phyloP scores from a whole-genome alignment of 2,888 invertebrate genomes.

The Trissonchulus sp. region DNA sequence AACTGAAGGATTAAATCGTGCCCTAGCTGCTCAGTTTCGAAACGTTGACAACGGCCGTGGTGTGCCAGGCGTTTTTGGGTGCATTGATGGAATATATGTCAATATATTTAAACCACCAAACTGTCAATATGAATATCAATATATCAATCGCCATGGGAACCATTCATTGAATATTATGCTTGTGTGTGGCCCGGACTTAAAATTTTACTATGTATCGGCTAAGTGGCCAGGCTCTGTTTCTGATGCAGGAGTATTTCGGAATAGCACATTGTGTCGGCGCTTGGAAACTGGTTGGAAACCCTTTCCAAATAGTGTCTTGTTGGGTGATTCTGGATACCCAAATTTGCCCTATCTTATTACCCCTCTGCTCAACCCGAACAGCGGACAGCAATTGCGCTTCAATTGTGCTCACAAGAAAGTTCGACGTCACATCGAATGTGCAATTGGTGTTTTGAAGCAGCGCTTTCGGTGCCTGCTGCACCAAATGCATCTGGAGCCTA shows the following conservation, averaged over 20 bases:
- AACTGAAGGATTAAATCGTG: neutral
- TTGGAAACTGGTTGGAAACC: constrained; percentile 21
- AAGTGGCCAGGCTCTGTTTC: constrained; percentile 16
- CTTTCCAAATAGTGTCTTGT: neutral
- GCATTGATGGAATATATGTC: constrained; percentile 19
- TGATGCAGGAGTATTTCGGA: constrained; percentile 23
- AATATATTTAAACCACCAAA: constrained; percentile 16
- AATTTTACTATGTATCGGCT: constrained; percentile 22
- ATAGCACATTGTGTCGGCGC: neutral
- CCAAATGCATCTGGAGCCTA: neutral
- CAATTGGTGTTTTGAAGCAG: constrained; percentile 15
- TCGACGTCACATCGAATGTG: neutral
- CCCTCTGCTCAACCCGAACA: neutral
- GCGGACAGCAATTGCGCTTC: neutral
- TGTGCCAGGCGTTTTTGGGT: constrained; percentile 21
- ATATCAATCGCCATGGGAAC: constrained; percentile 18
- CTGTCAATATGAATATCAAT: constrained; percentile 15
- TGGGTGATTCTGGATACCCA: constrained; percentile 19
- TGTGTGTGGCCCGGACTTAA: constrained; percentile 24
- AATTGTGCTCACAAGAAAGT: neutral
- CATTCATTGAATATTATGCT: constrained; percentile 25
- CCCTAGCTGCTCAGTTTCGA: constrained; percentile 1
- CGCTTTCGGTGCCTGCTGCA: neutral
- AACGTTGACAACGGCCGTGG: neutral
- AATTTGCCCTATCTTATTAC: neutral